Percentiles rank a stretch among this genome's conserved stretches.
phyloP scores from a whole-genome alignment of 2,888 invertebrate genomes.

The Erebia ligea region DNA sequence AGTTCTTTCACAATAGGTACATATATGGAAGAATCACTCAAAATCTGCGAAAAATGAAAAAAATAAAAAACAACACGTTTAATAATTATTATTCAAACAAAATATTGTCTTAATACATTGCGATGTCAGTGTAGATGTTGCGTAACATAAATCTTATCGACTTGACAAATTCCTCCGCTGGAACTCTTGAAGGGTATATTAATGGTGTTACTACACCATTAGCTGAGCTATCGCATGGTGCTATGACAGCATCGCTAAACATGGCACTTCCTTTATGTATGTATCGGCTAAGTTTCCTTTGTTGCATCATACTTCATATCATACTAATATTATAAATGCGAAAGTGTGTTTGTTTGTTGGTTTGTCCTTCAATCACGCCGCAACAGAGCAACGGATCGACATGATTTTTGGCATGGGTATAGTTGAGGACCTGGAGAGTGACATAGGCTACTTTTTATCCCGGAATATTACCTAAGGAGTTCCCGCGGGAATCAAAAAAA shows the following conservation, averaged over 20 bases:
- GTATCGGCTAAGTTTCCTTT: slow-evolving; percentile 16
- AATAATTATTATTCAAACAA: neutral
- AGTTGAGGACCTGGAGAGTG: too few species aligned
- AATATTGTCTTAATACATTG: neutral
- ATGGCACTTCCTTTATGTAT: slow-evolving; percentile 42
- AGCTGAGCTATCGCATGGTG: slow-evolving; percentile 34
- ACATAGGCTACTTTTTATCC: too few species aligned
- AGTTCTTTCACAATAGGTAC: too few species aligned
- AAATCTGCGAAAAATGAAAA: too few species aligned
- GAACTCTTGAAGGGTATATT: slow-evolving; percentile 38
- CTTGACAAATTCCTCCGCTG: slow-evolving; percentile 40
- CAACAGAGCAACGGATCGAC: too few species aligned
- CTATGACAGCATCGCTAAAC: slow-evolving; percentile 37
- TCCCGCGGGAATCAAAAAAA: too few species aligned
- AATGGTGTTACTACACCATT: slow-evolving; percentile 41
- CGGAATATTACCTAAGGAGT: too few species aligned
- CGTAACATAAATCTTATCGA: slow-evolving; percentile 36
- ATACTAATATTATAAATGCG: neutral
- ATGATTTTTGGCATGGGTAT: too few species aligned
- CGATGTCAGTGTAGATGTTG: slow-evolving; percentile 2
- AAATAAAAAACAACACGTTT: too few species aligned
- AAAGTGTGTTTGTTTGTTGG: too few species aligned
- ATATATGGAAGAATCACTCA: too few species aligned
- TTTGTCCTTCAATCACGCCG: too few species aligned
- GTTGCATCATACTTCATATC: slow-evolving; percentile 7